Conservation (phyloP, 2,888 invertebrate species). For the Elysia crispata region DNA sequence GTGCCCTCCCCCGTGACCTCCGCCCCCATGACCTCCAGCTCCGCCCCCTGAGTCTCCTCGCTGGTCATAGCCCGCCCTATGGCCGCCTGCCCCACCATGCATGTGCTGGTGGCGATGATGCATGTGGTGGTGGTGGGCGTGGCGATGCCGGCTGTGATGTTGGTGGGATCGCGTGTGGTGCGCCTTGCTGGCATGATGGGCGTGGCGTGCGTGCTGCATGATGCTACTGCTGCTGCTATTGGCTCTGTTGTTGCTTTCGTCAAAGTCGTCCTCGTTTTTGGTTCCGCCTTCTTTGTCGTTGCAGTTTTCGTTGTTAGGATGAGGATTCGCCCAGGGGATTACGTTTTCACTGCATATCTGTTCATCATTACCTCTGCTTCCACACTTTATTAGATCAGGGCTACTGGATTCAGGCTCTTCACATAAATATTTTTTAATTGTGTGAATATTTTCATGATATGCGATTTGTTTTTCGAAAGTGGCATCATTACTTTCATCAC, state of each 20-base stretch:
- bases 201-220: conserved; percentile 55
- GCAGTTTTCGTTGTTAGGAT: not conserved
- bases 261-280: not conserved
- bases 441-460: too few species aligned
- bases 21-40: conserved; percentile 42
- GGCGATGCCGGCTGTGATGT: conserved; percentile 46
- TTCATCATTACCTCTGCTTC: too few species aligned
- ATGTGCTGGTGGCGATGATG: conserved; percentile 48
- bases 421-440: too few species aligned
- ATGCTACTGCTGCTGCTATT: conserved; percentile 26
- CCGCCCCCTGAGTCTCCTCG: not conserved
- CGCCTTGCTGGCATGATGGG: conserved; percentile 54
- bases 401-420: too few species aligned
- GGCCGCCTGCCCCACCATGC: conserved; percentile 49
- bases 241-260: not conserved
- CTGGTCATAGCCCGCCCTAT: conserved; percentile 46
- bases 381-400: too few species aligned
- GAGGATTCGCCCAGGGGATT: too few species aligned
- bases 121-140: conserved; percentile 44
- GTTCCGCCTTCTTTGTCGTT: not conserved
- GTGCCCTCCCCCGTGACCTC: conserved; percentile 42
- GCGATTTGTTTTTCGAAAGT: too few species aligned
- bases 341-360: too few species aligned
- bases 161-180: conserved; percentile 54
- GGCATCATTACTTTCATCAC: too few species aligned